Evolutionary conservation across 1,140 invertebrate species (phyloP).

Genomic region (Episyrphus balteatus): DNA sequence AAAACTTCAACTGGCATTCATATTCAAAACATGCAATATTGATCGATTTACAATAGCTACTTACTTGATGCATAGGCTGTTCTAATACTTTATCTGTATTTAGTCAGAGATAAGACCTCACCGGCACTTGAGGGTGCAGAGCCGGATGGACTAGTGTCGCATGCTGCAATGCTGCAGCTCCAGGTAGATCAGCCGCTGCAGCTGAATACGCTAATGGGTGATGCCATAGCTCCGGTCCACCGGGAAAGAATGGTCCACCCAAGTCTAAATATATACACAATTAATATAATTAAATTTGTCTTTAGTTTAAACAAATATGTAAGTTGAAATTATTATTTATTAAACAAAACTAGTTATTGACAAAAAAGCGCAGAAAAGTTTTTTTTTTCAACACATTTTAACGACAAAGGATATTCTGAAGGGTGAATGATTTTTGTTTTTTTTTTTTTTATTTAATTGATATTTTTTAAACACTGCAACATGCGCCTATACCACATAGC

Average conservation of each 20-base stretch:
- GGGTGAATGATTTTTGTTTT: no score
- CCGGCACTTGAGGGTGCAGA: conserved; percentile 91
- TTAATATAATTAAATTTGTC: conserved; percentile 19
- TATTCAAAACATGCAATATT: no score
- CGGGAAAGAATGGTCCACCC: conserved; percentile 88
- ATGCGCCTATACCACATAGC: no score
- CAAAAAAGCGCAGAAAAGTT: no score
- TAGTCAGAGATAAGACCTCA: conserved; percentile 94
- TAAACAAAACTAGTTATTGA: neutral
- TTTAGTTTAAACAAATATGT: neutral
- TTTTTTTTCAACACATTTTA: no score
- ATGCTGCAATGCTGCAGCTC: conserved; percentile 66
- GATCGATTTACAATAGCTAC: conserved; percentile 3
- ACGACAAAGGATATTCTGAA: no score
- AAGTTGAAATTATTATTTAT: conserved; percentile 1
- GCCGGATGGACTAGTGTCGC: conserved; percentile 86
- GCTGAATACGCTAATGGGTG: conserved; percentile 77
- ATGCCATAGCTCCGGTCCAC: conserved; percentile 84
- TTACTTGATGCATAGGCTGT: conserved; percentile 37
- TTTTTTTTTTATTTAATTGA: no score
- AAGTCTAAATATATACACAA: conserved; percentile 61
- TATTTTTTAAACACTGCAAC: no score
- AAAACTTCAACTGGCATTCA: no score
- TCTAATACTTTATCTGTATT: conserved; percentile 67
- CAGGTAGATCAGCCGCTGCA: conserved; percentile 69